Base-by-base conservation (phyloP, 2,113 vertebrate genomes). In the Psammodynastes pulverulentus region DNA sequence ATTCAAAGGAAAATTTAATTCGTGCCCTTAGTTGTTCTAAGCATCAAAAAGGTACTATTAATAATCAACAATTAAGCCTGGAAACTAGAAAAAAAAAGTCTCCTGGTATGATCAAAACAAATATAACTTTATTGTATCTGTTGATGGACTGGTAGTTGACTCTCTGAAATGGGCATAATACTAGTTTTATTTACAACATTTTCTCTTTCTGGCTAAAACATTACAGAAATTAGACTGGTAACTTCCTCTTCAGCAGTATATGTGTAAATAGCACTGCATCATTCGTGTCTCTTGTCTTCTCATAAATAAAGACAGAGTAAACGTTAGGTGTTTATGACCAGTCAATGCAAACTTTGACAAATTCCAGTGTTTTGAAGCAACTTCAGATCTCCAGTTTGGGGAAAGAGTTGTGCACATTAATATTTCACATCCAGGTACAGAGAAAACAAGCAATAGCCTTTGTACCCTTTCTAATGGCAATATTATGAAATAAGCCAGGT, bases 41-140 rank as follows among this genome's bases (percentile, higher is more conserved):
- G 9, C 21, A 53, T 58, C 23, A 54, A 51, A 87, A 89, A 7
- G 23, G 3, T 49, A 88, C 84, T 58, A 24, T 58, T 4, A 6
- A 54, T n/a, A 94, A 91, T 54, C 34, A 93, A 0, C 3, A 58
- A 90, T 92, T 94, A 48, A 88, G n/a, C 17, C 0, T 26, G 52
- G 23, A 89, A 90, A 62, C 45, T 52, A 15, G 62, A 3, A 91
- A 6, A 0, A 54, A 24, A 29, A 56, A 52, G 91, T 87, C 87
- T 12, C 5, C 45, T 52, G 89, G 34, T 79, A 26, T 56, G 86
- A 48, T 24, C 79, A 92, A 21, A 79, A 21, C 54, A 43, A 13
- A 86, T 24, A 53, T 51, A 24, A 12, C 17, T 23, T 21, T 10
- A 21, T 23, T 1, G 0, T 92, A 7, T 88, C 26, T 67, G 58